Conservation (phyloP, 1,140 invertebrate genomes). For the Drosophila mauritiana region DNA sequence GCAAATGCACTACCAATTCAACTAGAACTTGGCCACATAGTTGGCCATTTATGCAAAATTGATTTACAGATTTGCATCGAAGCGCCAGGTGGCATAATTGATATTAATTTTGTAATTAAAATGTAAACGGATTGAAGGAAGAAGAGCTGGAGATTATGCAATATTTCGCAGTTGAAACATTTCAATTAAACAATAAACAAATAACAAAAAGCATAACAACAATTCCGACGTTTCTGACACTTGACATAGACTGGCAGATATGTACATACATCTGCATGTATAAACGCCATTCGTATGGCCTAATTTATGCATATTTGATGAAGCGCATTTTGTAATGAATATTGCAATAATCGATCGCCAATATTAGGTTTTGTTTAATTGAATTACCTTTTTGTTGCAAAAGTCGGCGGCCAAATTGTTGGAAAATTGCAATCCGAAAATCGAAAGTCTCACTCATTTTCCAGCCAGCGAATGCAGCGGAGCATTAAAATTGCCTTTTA, state of each 20-base stretch:
- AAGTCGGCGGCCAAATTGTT: slow-evolving; percentile 8
- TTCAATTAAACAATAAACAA: slow-evolving; percentile 48
- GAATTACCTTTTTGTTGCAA: slow-evolving; percentile 8
- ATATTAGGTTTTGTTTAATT: slow-evolving; percentile 9
- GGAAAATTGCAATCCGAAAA: slow-evolving; percentile 26
- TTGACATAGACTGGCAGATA: slow-evolving; percentile 18
- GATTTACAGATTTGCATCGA: slow-evolving; percentile 29
- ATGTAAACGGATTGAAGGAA: slow-evolving; percentile 22
- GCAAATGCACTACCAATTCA: not conserved
- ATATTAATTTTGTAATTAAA: slow-evolving; percentile 71
- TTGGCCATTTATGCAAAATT: slow-evolving; percentile 40
- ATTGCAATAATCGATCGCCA: slow-evolving; percentile 15
- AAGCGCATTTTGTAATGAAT: slow-evolving; percentile 9
- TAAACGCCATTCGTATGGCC: not conserved
- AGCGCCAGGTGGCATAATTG: slow-evolving; percentile 47
- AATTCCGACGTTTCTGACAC: slow-evolving; percentile 37
- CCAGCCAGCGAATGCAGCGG: slow-evolving; percentile 43
- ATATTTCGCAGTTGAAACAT: slow-evolving; percentile 40
- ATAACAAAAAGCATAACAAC: slow-evolving; percentile 54
- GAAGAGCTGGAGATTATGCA: slow-evolving; percentile 11
- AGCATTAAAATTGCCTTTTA: slow-evolving; percentile 68
- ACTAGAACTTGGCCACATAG: not conserved
- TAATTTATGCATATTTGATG: slow-evolving; percentile 30
- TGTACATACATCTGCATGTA: slow-evolving; percentile 1
- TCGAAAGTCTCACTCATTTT: slow-evolving; percentile 36